phyloP scores from a whole-genome alignment of 1,140 invertebrate genomes.

The Lanistes nyassanus region DNA sequence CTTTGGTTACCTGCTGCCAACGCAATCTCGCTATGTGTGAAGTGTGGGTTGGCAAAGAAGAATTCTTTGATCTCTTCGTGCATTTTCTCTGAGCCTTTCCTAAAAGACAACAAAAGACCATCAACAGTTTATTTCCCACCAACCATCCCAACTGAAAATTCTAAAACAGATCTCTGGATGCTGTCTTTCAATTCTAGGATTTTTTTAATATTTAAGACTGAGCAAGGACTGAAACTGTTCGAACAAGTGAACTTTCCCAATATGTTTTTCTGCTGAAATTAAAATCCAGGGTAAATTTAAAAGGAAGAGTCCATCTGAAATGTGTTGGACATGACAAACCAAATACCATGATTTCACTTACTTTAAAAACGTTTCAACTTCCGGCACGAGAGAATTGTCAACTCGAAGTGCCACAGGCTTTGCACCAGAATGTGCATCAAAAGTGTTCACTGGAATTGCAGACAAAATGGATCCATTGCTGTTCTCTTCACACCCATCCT shows the following conservation, averaged over 20 bases:
- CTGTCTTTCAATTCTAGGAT: too few species aligned
- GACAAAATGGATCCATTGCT: neutral
- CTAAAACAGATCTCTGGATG: too few species aligned
- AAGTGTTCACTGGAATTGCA: too few species aligned
- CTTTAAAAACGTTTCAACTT: slow-evolving; percentile 14
- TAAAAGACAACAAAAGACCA: neutral
- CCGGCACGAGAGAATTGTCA: neutral
- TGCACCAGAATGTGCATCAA: too few species aligned
- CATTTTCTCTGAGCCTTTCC: slow-evolving; percentile 16
- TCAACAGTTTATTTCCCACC: too few species aligned
- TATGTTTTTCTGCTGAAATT: too few species aligned
- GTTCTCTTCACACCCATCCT: neutral
- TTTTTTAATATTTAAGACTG: too few species aligned
- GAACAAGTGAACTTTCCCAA: too few species aligned
- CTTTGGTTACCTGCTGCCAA: slow-evolving; percentile 1
- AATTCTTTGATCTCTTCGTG: neutral
- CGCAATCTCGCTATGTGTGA: slow-evolving; percentile 10
- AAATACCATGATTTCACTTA: neutral
- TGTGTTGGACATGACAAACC: neutral
- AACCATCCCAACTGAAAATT: too few species aligned
- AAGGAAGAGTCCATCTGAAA: too few species aligned
- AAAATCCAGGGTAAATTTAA: too few species aligned
- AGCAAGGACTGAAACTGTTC: too few species aligned
- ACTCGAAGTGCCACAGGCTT: neutral
- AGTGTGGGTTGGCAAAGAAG: neutral